phyloP scores from a whole-genome alignment of 1,140 invertebrate species.

The Microplitis mediator region DNA sequence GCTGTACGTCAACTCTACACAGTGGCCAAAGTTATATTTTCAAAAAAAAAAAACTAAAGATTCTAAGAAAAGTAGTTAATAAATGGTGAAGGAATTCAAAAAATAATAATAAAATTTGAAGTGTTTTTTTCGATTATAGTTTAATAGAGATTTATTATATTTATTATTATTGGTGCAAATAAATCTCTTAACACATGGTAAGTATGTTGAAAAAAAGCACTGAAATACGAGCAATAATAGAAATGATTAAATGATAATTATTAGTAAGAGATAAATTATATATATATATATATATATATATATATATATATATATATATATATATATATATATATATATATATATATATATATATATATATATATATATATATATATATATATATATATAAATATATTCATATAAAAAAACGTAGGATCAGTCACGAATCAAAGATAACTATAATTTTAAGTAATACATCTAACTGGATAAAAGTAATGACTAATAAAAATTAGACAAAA shows the following conservation, averaged over 20 bases:
- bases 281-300: not conserved
- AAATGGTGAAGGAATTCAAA: not conserved
- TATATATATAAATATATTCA: not conserved
- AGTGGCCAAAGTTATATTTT: conserved; percentile 32
- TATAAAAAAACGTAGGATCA: conserved; percentile 29
- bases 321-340: not conserved
- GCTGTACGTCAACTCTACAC: conserved; percentile 1
- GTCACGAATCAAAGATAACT: conserved; percentile 38
- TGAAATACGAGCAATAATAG: conserved; percentile 56
- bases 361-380: not conserved
- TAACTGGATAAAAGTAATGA: conserved; percentile 34
- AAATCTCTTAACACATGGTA: conserved; percentile 43
- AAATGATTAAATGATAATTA: conserved; percentile 41
- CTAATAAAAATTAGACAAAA: conserved; percentile 39
- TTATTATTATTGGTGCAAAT: conserved; percentile 17
- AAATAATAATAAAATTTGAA: not conserved
- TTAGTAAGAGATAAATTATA: not conserved
- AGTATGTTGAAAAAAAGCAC: conserved; percentile 57
- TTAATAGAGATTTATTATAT: not conserved
- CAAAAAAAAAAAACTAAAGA: conserved; percentile 5
- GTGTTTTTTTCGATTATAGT: not conserved
- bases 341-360: not conserved
- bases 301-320: not conserved
- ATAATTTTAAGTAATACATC: conserved; percentile 26
- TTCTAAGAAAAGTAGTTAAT: not conserved